Conservation (phyloP, 2,797 vertebrate genomes). For the Crenuchus spilurus region DNA sequence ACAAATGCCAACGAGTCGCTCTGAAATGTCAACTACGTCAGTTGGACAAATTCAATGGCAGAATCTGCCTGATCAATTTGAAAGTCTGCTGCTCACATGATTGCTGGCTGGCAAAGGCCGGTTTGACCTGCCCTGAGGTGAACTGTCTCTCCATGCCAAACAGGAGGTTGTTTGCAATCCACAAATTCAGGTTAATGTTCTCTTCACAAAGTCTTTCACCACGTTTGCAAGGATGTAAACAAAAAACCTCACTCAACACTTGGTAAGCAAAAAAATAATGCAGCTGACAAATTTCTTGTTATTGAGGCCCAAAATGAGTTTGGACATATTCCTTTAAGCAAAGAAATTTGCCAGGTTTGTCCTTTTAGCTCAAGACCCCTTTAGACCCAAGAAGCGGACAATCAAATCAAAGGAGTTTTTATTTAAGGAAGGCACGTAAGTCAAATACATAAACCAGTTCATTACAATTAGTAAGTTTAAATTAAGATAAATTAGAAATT, state of each 20-base stretch:
- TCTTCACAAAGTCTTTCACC: background rate
- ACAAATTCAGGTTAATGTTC: conserved; percentile 2
- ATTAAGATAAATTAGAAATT: conserved; percentile 53
- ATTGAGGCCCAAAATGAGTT: background rate
- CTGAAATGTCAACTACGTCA: conserved; percentile 78
- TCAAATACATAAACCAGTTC: conserved; percentile 58
- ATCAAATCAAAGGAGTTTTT: conserved; percentile 53
- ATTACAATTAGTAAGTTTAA: conserved; percentile 30
- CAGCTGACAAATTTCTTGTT: background rate
- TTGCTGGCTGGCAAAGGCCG: conserved; percentile 48
- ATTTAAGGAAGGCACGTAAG: conserved; percentile 81
- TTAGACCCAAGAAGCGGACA: background rate
- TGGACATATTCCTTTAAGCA: background rate
- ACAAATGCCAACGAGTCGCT: conserved; percentile 75
- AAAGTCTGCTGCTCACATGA: conserved; percentile 62
- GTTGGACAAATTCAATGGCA: conserved; percentile 64
- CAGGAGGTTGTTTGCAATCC: conserved; percentile 19
- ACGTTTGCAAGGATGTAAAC: background rate
- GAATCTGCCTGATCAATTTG: conserved; percentile 61
- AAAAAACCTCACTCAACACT: background rate
- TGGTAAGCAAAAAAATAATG: no score
- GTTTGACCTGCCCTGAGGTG: conserved; percentile 53
- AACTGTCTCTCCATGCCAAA: conserved; percentile 38
- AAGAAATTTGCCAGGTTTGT: no score
- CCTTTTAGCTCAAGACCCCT: background rate